These are phyloP conservation scores for Arvicanthis niloticus DNA, from an alignment of 2,113 vertebrate species.

Conservation along the genomic window DNA sequence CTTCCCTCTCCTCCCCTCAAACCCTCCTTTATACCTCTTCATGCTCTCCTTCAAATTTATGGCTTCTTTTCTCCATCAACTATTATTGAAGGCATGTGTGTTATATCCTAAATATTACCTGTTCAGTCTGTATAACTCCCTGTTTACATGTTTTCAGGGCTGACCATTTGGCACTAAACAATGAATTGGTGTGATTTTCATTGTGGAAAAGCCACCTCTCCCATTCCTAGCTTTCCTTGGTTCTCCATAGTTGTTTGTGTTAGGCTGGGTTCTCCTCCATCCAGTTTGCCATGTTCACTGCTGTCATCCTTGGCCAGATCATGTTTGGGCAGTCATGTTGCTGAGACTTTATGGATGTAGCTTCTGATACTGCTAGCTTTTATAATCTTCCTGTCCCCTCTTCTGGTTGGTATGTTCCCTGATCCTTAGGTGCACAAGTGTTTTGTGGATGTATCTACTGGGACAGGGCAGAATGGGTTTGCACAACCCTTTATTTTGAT, in stretches of 20 bases:
- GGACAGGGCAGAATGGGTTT: background rate
- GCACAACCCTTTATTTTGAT: background rate
- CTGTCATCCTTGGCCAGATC: background rate
- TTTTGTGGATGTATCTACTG: background rate
- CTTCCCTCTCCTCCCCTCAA: background rate
- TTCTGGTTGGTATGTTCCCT: background rate
- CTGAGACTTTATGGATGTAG: background rate
- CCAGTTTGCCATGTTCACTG: background rate
- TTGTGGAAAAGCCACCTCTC: background rate
- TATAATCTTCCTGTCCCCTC: background rate
- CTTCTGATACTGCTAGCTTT: background rate
- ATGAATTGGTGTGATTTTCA: background rate
- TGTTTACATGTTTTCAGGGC: background rate
- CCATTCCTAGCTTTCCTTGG: background rate
- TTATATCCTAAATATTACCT: background rate
- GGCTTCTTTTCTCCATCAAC: background rate
- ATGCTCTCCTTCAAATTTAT: background rate
- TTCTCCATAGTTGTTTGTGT: background rate
- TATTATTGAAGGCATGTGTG: background rate
- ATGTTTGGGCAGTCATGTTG: background rate
- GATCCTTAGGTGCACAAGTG: background rate
- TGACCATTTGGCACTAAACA: background rate
- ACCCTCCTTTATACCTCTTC: background rate
- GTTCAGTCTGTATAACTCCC: background rate
- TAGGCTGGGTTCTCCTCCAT: background rate